Evolutionary conservation across 2,113 vertebrate genomes (phyloP), one percentile per base, ranked within the genome.

Genomic region (Cardinalis cardinalis): DNA sequence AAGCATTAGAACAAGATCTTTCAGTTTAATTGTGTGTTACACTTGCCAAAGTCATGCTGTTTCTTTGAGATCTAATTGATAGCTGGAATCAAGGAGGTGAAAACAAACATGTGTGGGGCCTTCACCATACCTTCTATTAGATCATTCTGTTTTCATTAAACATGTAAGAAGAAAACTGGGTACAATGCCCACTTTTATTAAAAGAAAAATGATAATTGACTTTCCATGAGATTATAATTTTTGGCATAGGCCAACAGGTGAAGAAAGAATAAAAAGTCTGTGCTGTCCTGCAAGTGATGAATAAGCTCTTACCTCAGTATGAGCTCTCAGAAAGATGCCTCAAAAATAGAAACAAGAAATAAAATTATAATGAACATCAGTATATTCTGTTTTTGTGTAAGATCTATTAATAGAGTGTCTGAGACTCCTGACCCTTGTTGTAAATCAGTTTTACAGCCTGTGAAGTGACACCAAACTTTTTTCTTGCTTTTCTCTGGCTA

Each of bases 281-380:
- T 88, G 71, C 36, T 85, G 31, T 81, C 13, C 52, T 93, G 86
- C 70, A 97, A 95, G 92, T 83, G 73, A 87, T 95, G 92, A 96
- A 85, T 74, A 93, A 95, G 63, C 48, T 82, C 51, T 90, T 88
- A 83, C 21, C 66, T 86, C 14, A 69, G n/a, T 61, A 21, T 60
- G 78, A 93, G n/a, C 63, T 93, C 79, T 63, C 58, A 84, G 77
- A 90, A 93, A 55, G n/a, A 79, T 52, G 70, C 59, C 84, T 93
- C 59, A 93, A 91, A 93, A 89, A 78, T 21, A 71, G 59, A 85
- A 91, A 80, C 0, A 0, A 52, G 70, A 84, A 86, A 77, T 71
- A 73, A 61, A 90, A 77, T 40, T 29, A 23, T 60, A 84, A 64
- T 52, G 52, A 89, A 60, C 8, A 43, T 55, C 2, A 1, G 7